Evolutionary conservation across 2,888 invertebrate species (phyloP).

Genomic region (Allacma fusca): DNA sequence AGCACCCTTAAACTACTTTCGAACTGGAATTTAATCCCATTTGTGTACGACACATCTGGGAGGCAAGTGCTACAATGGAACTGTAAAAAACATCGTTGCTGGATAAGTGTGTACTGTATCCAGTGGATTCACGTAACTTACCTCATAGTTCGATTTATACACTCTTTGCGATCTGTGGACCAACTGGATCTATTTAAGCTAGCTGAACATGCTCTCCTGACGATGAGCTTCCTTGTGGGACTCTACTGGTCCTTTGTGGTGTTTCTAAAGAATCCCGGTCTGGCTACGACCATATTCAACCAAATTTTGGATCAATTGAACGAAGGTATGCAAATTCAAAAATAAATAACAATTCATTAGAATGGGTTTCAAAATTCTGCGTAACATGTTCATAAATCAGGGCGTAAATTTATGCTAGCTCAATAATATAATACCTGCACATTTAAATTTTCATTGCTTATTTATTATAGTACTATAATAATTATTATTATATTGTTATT

Average conservation of each 20-base stretch:
- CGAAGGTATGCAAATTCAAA: neutral
- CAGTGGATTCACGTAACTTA: neutral
- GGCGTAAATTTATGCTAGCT: too few relatives aligned
- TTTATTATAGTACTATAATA: too few relatives aligned
- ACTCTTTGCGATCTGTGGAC: neutral
- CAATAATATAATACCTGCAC: too few relatives aligned
- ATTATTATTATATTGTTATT: too few relatives aligned
- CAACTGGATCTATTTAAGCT: too few relatives aligned
- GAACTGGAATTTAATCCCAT: neutral
- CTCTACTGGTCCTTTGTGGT: neutral
- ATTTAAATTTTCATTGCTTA: too few relatives aligned
- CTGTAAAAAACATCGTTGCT: neutral
- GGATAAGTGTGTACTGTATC: neutral
- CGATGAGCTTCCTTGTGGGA: neutral
- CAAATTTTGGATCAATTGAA: neutral
- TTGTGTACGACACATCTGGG: neutral
- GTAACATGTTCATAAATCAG: too few relatives aligned
- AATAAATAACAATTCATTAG: too few relatives aligned
- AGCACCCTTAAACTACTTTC: neutral
- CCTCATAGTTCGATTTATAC: neutral
- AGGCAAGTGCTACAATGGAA: neutral
- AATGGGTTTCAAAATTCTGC: too few relatives aligned
- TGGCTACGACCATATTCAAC: neutral
- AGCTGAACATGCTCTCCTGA: neutral
- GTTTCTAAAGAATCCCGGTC: neutral